A percentile compares a stretch with the other conserved stretches of the same genome.
These are phyloP conservation scores for Anastrepha obliqua DNA, from an alignment of 1,140 invertebrate genomes.

Conservation along the genomic window DNA sequence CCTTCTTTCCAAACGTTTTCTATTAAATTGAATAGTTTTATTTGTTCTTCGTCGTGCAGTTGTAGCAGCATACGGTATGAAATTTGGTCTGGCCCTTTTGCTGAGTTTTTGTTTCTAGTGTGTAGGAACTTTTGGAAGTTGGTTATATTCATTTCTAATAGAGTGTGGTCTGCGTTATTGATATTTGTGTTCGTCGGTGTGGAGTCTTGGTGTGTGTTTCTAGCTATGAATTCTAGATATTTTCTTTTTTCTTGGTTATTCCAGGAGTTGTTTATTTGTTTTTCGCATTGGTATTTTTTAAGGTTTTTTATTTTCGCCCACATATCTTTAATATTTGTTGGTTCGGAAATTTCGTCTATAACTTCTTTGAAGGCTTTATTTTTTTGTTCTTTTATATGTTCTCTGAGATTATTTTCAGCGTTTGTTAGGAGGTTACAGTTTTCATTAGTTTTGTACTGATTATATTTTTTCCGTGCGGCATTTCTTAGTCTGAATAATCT, in stretches of 20 bases:
- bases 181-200: too few species aligned
- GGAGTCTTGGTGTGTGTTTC: too few species aligned
- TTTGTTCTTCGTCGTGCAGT: background rate
- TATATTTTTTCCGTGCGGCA: background rate
- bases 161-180: too few species aligned
- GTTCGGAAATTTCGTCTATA: background rate
- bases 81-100: background rate
- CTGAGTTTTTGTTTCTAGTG: background rate
- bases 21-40: background rate
- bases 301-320: background rate
- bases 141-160: background rate
- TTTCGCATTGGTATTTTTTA: background rate
- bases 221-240: background rate
- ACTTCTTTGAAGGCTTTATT: background rate
- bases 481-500: background rate
- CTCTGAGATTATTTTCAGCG: background rate
- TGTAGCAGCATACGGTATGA: background rate
- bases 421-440: background rate
- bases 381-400: background rate
- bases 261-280: background rate
- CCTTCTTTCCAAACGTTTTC: background rate
- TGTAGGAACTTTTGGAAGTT: background rate
- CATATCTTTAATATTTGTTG: background rate
- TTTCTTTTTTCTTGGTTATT: background rate
- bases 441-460: background rate